phyloP scores from a whole-genome alignment of 2,797 vertebrate species.

The Picus viridis region DNA sequence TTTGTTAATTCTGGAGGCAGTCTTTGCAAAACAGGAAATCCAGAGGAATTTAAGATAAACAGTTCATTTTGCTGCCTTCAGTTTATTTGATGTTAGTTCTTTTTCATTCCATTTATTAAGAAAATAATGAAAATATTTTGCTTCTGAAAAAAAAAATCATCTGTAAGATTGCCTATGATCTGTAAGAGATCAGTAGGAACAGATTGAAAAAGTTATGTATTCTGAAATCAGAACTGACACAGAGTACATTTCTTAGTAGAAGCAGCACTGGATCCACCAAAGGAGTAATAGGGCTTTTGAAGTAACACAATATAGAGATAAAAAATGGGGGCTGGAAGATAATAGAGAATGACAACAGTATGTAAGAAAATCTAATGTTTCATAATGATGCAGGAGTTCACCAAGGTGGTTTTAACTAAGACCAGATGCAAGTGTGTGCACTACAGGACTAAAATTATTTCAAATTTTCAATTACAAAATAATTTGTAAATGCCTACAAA shows the following conservation, averaged over 20 bases:
- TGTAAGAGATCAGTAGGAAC: background rate
- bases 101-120: background rate
- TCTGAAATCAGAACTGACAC: conserved; percentile 1
- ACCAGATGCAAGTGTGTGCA: background rate
- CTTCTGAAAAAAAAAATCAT: background rate
- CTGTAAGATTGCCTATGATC: background rate
- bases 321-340: background rate
- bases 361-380: conserved; percentile 26
- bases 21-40: background rate
- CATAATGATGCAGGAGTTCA: background rate
- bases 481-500: background rate
- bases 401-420: background rate
- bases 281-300: background rate
- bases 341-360: background rate
- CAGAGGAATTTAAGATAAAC: background rate
- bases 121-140: background rate
- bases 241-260: background rate
- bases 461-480: background rate
- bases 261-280: background rate
- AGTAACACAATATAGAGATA: background rate
- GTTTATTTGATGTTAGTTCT: background rate
- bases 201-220: background rate
- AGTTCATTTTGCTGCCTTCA: background rate
- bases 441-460: background rate
- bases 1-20: background rate